Conservation (phyloP, 1,140 invertebrate genomes). For the Lepidotrigona ventralis region DNA sequence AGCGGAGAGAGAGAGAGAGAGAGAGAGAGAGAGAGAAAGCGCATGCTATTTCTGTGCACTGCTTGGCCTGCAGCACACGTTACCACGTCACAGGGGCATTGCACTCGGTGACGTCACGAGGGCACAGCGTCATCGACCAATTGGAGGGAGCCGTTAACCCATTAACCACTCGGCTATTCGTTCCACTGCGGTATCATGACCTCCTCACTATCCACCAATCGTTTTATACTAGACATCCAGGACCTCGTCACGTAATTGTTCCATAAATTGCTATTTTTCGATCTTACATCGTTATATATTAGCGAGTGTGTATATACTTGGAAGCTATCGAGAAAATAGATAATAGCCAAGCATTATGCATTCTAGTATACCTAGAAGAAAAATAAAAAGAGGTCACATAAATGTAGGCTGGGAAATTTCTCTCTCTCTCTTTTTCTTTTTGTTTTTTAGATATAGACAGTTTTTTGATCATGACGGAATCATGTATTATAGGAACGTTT, state of each 20-base stretch:
- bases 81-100: constrained; percentile 76
- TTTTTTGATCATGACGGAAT: no score
- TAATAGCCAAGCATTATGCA: no score
- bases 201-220: constrained; percentile 62
- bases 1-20: constrained; percentile 44
- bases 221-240: constrained; percentile 26
- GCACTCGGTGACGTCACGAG: constrained; percentile 77
- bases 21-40: constrained; percentile 58
- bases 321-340: no score
- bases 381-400: no score
- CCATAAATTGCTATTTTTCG: neutral
- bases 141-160: constrained; percentile 76
- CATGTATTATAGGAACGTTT: no score
- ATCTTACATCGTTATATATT: neutral
- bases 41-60: constrained; percentile 72
- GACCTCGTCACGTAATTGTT: constrained; percentile 28
- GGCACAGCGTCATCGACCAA: constrained; percentile 78
- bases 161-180: constrained; percentile 70
- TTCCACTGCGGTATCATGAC: constrained; percentile 61
- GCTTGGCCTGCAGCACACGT: constrained; percentile 63
- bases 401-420: no score
- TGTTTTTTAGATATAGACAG: no score
- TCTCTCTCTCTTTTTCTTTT: no score
- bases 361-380: no score
- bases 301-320: no score